Percentiles rank a stretch among this genome's conserved stretches.
These are phyloP conservation scores for Poecilia wingei DNA, from an alignment of 2,797 vertebrate species.

Conservation along the genomic window DNA sequence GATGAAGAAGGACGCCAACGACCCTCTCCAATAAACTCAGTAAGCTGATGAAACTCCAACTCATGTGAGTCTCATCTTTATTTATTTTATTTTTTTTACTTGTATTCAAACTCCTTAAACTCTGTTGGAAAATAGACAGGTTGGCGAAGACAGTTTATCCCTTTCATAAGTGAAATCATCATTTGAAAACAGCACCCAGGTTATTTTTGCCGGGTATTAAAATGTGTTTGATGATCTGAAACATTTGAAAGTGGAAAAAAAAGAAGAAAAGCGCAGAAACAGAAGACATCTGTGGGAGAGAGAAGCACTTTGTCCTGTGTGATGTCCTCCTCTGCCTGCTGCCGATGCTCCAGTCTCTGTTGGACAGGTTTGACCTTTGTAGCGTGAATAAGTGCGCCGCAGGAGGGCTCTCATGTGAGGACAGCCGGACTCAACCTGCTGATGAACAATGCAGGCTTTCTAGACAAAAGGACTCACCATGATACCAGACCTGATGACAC, in stretches of 20 bases:
- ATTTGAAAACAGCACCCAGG: neutral
- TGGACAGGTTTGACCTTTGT: slow-evolving; percentile 63
- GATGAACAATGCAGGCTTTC: slow-evolving; percentile 68
- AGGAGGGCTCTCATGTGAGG: slow-evolving; percentile 55
- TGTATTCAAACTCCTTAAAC: neutral
- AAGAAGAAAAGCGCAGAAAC: neutral
- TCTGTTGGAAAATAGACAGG: neutral
- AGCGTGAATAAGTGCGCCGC: slow-evolving; percentile 56
- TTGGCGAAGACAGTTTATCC: neutral
- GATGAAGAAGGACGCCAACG: neutral
- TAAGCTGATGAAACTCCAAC: neutral
- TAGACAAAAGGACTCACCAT: slow-evolving; percentile 19
- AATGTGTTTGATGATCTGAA: neutral
- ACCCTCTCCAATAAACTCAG: neutral
- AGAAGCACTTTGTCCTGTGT: neutral
- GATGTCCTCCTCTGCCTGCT: slow-evolving; percentile 15
- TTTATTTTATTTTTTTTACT: neutral
- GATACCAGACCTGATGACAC: slow-evolving; percentile 52
- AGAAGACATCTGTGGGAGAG: neutral
- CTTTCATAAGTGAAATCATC: neutral
- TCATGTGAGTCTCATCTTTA: neutral
- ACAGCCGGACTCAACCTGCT: slow-evolving; percentile 65
- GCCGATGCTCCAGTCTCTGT: slow-evolving; percentile 24
- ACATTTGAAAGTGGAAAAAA: neutral
- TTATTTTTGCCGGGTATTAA: neutral